phyloP scores from a whole-genome alignment of 92 coral and sea anemone genomes.

The Hydrozoanthus gracilis region DNA sequence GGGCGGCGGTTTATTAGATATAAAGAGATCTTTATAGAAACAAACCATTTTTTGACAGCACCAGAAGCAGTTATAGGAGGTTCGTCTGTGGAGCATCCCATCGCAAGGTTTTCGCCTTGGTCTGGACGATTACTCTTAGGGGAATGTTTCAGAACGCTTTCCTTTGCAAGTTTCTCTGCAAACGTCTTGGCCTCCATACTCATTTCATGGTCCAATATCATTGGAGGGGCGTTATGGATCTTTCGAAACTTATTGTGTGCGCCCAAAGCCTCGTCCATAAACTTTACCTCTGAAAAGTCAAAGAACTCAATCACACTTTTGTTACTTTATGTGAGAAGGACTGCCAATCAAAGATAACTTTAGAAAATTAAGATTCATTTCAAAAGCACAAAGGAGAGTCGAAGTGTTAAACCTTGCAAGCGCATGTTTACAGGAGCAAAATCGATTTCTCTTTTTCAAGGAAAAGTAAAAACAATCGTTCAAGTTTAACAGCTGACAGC shows the following conservation, averaged over 20 bases:
- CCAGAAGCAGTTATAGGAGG: slow-evolving; percentile 70
- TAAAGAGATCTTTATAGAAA: not conserved
- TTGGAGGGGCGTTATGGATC: slow-evolving; percentile 69
- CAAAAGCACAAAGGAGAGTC: no score
- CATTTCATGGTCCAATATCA: slow-evolving; percentile 71
- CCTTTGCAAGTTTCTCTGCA: slow-evolving; percentile 79
- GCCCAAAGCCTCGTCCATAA: slow-evolving; percentile 72
- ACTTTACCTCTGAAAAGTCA: slow-evolving; percentile 55
- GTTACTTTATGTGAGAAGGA: not conserved
- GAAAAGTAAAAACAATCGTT: no score
- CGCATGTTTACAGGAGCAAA: not conserved
- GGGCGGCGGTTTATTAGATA: no score
- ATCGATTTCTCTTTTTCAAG: not conserved
- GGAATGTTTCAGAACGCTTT: slow-evolving; percentile 82
- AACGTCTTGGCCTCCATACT: slow-evolving; percentile 73
- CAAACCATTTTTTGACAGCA: slow-evolving; percentile 72
- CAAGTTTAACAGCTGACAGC: no score
- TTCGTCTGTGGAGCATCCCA: slow-evolving; percentile 85
- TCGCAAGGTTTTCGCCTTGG: slow-evolving; percentile 91
- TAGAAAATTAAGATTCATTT: not conserved
- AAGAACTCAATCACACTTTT: not conserved
- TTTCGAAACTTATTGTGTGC: slow-evolving; percentile 84
- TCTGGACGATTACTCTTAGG: slow-evolving; percentile 71
- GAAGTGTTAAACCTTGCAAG: no score
- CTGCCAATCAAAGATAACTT: not conserved